Evolutionary conservation across 2,797 vertebrate species (phyloP).

Genomic region (Anguilla obscura): DNA sequence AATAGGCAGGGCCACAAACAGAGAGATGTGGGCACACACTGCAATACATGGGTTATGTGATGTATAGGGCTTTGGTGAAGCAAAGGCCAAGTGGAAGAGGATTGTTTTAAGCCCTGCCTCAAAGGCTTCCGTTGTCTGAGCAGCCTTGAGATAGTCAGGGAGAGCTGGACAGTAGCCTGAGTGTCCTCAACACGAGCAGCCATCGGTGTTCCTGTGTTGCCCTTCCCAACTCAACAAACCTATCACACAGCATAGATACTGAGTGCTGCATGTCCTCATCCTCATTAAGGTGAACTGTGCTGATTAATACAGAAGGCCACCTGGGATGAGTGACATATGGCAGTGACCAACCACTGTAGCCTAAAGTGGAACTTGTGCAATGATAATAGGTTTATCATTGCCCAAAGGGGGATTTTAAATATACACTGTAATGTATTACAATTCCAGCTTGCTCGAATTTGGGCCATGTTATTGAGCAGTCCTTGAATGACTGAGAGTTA

Average conservation of each 20-base stretch:
- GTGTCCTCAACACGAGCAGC: too few relatives aligned
- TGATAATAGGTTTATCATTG: neutral
- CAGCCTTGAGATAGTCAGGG: neutral
- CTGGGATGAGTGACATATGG: neutral
- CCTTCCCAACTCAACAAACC: neutral
- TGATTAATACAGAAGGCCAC: neutral
- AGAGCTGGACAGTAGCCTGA: neutral
- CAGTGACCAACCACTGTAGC: neutral
- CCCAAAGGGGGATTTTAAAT: neutral
- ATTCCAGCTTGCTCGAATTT: neutral
- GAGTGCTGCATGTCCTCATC: neutral
- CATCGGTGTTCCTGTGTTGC: neutral
- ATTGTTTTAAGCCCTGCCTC: neutral
- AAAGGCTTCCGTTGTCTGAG: neutral
- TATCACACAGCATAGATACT: neutral
- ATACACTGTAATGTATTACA: neutral
- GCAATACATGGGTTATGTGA: too few relatives aligned
- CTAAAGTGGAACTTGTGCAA: neutral
- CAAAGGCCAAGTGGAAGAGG: neutral
- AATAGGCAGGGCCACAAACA: too few relatives aligned
- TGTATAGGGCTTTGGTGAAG: neutral
- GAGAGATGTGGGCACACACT: neutral
- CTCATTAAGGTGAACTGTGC: neutral
- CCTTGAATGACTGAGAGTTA: conserved; percentile 13
- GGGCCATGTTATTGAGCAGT: conserved; percentile 8